phyloP scores from a whole-genome alignment of 2,888 invertebrate species.

The Pycnomerus fuliginosus region DNA sequence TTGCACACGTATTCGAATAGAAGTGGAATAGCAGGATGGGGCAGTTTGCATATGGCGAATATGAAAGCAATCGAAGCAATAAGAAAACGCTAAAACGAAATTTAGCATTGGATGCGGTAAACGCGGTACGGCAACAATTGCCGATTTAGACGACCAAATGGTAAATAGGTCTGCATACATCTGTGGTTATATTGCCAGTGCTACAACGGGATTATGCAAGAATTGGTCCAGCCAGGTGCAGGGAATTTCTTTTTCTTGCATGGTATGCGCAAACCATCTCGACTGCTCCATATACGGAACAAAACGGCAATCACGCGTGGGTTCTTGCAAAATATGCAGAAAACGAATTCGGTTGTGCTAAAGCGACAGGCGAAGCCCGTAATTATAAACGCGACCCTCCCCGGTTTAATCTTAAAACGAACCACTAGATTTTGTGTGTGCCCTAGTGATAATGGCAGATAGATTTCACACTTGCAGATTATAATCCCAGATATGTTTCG shows the following conservation, averaged over 20 bases:
- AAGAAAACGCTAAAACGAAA: too few relatives aligned
- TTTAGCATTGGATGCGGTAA: too few relatives aligned
- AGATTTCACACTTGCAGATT: slow-evolving; percentile 37
- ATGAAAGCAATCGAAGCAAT: too few relatives aligned
- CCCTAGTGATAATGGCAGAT: slow-evolving; percentile 31
- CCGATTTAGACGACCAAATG: neutral
- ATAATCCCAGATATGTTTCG: slow-evolving; percentile 29
- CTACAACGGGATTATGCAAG: slow-evolving; percentile 15
- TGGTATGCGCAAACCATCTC: slow-evolving; percentile 12
- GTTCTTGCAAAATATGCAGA: slow-evolving; percentile 13
- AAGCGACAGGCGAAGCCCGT: slow-evolving; percentile 2
- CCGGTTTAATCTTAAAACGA: slow-evolving; percentile 22
- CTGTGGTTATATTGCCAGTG: slow-evolving; percentile 14
- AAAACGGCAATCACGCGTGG: slow-evolving; percentile 12
- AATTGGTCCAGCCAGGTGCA: slow-evolving; percentile 22
- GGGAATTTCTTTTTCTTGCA: slow-evolving; percentile 20
- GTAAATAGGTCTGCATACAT: slow-evolving; percentile 8
- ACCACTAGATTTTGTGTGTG: slow-evolving; percentile 21
- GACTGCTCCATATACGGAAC: slow-evolving; percentile 11
- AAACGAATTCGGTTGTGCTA: slow-evolving; percentile 8
- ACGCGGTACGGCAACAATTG: slow-evolving; percentile 4
- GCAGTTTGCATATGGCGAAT: too few relatives aligned
- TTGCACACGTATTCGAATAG: too few relatives aligned
- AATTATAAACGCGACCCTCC: slow-evolving; percentile 16
- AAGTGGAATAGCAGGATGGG: too few relatives aligned